Conservation (phyloP, 2,797 vertebrate species). For the Rhadinocentrus ornatus region DNA sequence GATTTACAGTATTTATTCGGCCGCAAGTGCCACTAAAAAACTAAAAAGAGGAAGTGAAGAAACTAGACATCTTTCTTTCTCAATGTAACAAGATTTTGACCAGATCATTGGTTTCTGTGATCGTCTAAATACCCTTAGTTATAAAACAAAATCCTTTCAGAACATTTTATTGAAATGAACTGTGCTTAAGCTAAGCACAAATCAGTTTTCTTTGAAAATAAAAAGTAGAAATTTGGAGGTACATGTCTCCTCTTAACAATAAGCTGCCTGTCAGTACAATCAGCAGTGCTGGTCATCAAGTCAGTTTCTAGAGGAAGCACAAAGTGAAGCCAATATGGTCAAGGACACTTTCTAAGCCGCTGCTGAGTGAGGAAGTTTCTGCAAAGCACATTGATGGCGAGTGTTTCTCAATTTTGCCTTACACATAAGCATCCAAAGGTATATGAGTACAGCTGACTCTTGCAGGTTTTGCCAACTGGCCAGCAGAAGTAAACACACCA, state of each 20-base stretch:
- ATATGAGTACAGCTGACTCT: not conserved
- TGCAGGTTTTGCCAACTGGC: conserved; percentile 31
- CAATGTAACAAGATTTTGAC: conserved; percentile 20
- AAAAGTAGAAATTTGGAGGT: conserved; percentile 11
- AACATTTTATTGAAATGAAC: not conserved
- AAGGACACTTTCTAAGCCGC: conserved; percentile 8
- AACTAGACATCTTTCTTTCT: conserved; percentile 36
- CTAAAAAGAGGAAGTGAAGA: conserved; percentile 47
- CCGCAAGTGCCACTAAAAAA: conserved; percentile 6
- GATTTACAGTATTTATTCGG: conserved; percentile 8
- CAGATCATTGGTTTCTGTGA: not conserved
- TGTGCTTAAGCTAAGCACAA: not conserved
- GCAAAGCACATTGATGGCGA: conserved; percentile 6
- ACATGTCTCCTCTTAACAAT: conserved; percentile 16
- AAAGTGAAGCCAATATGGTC: conserved; percentile 16
- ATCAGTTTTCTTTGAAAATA: not conserved
- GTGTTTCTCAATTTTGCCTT: conserved; percentile 25
- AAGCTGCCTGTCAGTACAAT: conserved; percentile 12
- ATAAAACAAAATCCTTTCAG: conserved; percentile 1
- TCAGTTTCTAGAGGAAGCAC: conserved; percentile 12
- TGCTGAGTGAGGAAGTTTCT: conserved; percentile 24
- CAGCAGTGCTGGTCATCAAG: conserved; percentile 22
- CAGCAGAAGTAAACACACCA: conserved; percentile 5
- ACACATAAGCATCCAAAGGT: not conserved
- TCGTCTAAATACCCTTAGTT: not conserved